Evolutionary conservation across 2,888 invertebrate genomes (phyloP), one percentile per base, ranked within the genome.

Genomic region (Chorisops tibialis): DNA sequence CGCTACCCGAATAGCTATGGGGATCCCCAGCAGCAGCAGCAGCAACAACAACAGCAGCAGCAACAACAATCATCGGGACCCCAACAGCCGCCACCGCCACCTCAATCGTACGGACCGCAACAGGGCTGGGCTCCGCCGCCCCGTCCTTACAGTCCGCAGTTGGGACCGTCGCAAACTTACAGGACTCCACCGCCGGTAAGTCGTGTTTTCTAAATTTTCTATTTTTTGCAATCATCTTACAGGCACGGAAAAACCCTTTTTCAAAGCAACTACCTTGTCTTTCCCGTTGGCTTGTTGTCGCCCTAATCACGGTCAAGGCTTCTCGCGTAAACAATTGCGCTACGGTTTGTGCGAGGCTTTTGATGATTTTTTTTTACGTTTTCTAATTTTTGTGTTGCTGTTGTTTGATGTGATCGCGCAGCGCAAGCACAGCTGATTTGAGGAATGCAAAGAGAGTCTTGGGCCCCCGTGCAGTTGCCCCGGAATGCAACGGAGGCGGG

Each of bases 151-250:
- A 79, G 78, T 69, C 78, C 78, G 50, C 78, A 78, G 68, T 67
- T 77, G 68, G 78, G 78, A 63, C 75, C 78, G 48, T 74, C 78
- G 62, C 78, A 78, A 66, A 71, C 74, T 65, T 79, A 78, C 69
- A 72, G 78, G 72, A 76, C 78, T 65, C 78, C 78, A 67, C 77
- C 79, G 70, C 78, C 78, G 76, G 78, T 78, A 72, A 78, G 78
- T 75, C 3, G 16, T 49, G 5, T 30, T 30, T 30, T 30, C 7
- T 9, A 2, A 30, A 1, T 30, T 30, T 30, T 9, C 30, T 30
- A 24, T 24, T 2, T 30, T 30, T 30, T 2, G 2, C 30, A n/a
- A n/a, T n/a, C n/a, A n/a, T n/a, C n/a, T n/a, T n/a, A 30, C 30
- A 30, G 30, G 30, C 9, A 30, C 30, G 1, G n/a, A n/a, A n/a